Evolutionary conservation across 2,888 invertebrate genomes (phyloP).

Genomic region (Drosophila prolongata): DNA sequence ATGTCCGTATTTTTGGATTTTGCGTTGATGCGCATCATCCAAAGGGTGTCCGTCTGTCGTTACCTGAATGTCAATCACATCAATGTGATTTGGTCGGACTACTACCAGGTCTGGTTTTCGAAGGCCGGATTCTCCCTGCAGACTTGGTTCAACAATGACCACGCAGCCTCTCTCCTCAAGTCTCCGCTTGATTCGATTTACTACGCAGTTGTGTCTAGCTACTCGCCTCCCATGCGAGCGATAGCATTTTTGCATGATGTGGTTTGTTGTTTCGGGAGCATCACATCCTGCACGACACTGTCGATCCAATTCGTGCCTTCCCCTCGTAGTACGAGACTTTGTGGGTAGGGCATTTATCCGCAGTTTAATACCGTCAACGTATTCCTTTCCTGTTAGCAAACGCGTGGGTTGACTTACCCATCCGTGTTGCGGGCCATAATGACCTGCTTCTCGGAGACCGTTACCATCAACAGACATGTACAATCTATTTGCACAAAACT

Average conservation of each 20-base stretch:
- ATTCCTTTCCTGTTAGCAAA: slow-evolving; percentile 3
- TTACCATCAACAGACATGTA: background rate
- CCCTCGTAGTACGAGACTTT: background rate
- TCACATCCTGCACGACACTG: slow-evolving; percentile 2
- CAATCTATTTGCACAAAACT: too few relatives aligned
- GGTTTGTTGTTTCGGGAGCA: slow-evolving; percentile 17
- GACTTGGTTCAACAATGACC: background rate
- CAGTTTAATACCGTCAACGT: background rate
- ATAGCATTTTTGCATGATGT: background rate
- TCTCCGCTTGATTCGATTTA: too few relatives aligned
- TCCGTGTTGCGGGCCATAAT: slow-evolving; percentile 1
- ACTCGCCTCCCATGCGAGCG: too few relatives aligned
- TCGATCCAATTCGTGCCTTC: background rate
- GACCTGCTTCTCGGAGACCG: slow-evolving; percentile 7
- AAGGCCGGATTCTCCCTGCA: background rate
- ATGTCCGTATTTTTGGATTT: too few relatives aligned
- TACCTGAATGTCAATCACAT: too few relatives aligned
- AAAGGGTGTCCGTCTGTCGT: background rate
- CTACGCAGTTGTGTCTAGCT: too few relatives aligned
- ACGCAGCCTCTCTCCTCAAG: background rate
- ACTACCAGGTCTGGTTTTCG: background rate
- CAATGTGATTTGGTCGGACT: too few relatives aligned
- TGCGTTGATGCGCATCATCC: too few relatives aligned
- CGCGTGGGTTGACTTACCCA: slow-evolving; percentile 1
- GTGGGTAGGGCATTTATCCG: background rate